phyloP scores from a whole-genome alignment of 1,140 invertebrate species.

The Metaphire vulgaris region DNA sequence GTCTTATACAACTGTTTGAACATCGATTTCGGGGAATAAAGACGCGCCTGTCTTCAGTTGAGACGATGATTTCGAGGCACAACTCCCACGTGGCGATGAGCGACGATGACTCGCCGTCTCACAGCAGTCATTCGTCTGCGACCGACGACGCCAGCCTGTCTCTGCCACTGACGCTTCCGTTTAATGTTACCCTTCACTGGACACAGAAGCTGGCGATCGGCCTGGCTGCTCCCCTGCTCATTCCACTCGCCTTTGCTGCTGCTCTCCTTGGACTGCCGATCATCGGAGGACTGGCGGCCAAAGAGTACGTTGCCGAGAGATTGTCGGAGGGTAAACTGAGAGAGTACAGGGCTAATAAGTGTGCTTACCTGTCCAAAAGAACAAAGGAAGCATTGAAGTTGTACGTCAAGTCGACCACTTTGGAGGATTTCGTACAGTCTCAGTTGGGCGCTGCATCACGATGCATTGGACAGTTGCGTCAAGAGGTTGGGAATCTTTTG shows the following conservation, averaged over 20 bases:
- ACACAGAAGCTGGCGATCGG: constrained; percentile 4
- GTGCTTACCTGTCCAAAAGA: neutral
- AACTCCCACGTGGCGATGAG: neutral
- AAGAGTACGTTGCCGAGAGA: neutral
- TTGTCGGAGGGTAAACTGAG: neutral
- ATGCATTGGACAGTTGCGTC: constrained; percentile 1
- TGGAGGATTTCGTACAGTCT: neutral
- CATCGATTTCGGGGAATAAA: neutral
- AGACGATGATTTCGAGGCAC: constrained; percentile 2
- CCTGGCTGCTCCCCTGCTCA: constrained; percentile 1
- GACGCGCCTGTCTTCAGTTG: neutral
- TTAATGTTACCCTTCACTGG: constrained; percentile 1
- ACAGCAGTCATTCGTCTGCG: neutral
- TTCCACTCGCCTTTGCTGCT: constrained; percentile 4
- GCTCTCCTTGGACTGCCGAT: constrained; percentile 3
- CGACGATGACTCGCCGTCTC: neutral
- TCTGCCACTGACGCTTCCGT: neutral
- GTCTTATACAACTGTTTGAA: neutral
- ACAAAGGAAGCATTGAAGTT: neutral
- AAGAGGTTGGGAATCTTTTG: too few species aligned
- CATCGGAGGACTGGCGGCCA: constrained; percentile 4
- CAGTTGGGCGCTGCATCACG: neutral
- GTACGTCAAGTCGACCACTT: neutral
- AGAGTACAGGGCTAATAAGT: neutral
- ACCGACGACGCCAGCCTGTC: neutral